These are phyloP conservation scores for Aricia agestis DNA, from an alignment of 1,140 invertebrate species.

Conservation along the genomic window DNA sequence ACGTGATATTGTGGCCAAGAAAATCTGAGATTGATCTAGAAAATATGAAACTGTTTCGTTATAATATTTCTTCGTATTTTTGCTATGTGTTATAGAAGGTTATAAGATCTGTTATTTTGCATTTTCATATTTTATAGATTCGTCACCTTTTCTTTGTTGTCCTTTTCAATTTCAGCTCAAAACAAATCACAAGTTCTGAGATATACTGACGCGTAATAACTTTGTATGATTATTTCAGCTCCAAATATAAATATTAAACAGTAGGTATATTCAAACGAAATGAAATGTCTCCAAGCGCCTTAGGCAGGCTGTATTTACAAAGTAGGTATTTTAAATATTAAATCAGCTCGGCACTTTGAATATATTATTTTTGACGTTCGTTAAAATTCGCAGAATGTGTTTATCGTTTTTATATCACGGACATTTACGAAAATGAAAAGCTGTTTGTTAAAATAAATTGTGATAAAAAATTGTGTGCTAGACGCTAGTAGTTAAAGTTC, in stretches of 20 bases:
- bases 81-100: too few species aligned
- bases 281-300: background rate
- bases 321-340: slow-evolving; percentile 7
- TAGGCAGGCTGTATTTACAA: background rate
- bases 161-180: too few species aligned
- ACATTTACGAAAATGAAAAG: background rate
- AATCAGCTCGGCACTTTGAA: background rate
- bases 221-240: slow-evolving; percentile 14
- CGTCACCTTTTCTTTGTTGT: too few species aligned
- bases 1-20: too few species aligned
- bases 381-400: background rate
- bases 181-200: background rate
- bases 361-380: slow-evolving; percentile 6
- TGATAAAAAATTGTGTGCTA: too few species aligned
- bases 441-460: background rate
- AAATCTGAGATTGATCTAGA: too few species aligned
- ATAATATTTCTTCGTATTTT: too few species aligned
- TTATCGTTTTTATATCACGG: background rate
- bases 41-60: too few species aligned
- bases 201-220: background rate
- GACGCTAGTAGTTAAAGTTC: too few species aligned
- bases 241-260: background rate
- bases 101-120: too few species aligned
- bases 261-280: background rate
- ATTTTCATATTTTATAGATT: too few species aligned